Evolutionary conservation across 2,113 vertebrate genomes (phyloP), one percentile per base, ranked within the genome.

Genomic region (Eptesicus fuscus): DNA sequence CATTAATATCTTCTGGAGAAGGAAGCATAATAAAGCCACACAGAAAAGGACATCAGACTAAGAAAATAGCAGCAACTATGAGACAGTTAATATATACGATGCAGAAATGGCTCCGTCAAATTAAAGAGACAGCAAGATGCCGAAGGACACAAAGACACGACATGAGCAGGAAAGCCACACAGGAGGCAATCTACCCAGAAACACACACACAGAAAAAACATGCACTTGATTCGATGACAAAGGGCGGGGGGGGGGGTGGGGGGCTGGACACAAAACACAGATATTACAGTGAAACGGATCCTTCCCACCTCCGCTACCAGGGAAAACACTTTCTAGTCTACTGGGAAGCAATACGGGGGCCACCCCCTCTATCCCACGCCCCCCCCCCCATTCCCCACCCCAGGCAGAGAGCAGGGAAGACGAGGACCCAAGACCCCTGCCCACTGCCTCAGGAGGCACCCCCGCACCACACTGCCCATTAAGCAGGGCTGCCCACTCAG

Each of bases 41-140:
- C 95, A 95, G 96, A 95, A 96, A 97, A 97, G 97, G 96, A 97
- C 96, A 92, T 95, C 95, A 77, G 95, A 90, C 96, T 94, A 93
- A 90, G 97, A 95, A 97, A 97, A 97, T 93, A 96, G 96, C 93
- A 32, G 77, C 90, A 47, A 95, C 84, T 28, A 47, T 3, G 78
- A 95, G 96, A 93, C 91, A 85, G 95, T 88, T 95, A 90, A 96
- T 94, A 95, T 42, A 95, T 18, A 91, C 17, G 0, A 59, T 28
- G 91, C 32, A 95, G 96, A 88, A 93, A 92, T 0, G 70, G 73
- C 78, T 61, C 92, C n/a, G 89, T 77, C 96, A 96, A 88, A 95
- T 95, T 93, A 95, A 88, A 96, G 90, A 74, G 86, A 95, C 83
- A 85, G 88, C 92, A 88, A 91, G 93, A 92, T 25, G 35, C 82